Percentiles rank a stretch among this genome's conserved stretches.
Conservation (phyloP, 30 jellyfish, hydroid and myxozoan species). For the Sanderia malayensis region DNA sequence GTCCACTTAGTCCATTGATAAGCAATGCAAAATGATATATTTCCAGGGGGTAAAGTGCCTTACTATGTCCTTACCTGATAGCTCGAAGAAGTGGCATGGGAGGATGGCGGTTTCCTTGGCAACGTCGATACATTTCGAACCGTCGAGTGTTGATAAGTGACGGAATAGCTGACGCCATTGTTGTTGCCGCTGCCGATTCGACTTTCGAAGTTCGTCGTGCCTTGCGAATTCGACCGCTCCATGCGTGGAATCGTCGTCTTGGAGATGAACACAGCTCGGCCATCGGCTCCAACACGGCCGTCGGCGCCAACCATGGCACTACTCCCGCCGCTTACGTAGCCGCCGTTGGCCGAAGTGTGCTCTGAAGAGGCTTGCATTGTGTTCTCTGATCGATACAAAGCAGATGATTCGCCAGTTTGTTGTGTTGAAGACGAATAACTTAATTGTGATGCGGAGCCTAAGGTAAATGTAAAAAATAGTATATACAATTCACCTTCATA, state of each 20-base stretch:
- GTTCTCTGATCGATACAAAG: slow-evolving; percentile 23
- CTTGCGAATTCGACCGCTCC: slow-evolving; percentile 48
- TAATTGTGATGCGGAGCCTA: slow-evolving; percentile 77
- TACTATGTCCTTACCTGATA: too few species aligned
- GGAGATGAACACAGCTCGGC: slow-evolving; percentile 34
- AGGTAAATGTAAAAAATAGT: neutral
- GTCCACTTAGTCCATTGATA: too few species aligned
- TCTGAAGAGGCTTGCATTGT: too few species aligned
- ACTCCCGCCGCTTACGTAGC: slow-evolving; percentile 2
- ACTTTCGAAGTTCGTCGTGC: slow-evolving; percentile 37
- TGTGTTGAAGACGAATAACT: slow-evolving; percentile 58
- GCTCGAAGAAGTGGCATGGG: slow-evolving; percentile 1
- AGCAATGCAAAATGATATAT: too few species aligned
- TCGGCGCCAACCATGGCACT: slow-evolving; percentile 28
- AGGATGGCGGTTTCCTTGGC: slow-evolving; percentile 49
- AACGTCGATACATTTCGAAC: slow-evolving; percentile 68
- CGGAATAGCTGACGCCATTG: slow-evolving; percentile 57
- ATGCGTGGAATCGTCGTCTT: slow-evolving; percentile 68
- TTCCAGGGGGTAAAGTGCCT: too few species aligned
- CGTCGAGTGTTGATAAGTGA: slow-evolving; percentile 76
- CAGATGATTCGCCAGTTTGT: slow-evolving; percentile 59
- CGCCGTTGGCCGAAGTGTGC: slow-evolving; percentile 54
- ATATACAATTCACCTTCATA: too few species aligned
- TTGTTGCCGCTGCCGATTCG: slow-evolving; percentile 42
- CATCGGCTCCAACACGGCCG: slow-evolving; percentile 27